Evolutionary conservation across 2,797 vertebrate genomes (phyloP).

Genomic region (Falco berigora): DNA sequence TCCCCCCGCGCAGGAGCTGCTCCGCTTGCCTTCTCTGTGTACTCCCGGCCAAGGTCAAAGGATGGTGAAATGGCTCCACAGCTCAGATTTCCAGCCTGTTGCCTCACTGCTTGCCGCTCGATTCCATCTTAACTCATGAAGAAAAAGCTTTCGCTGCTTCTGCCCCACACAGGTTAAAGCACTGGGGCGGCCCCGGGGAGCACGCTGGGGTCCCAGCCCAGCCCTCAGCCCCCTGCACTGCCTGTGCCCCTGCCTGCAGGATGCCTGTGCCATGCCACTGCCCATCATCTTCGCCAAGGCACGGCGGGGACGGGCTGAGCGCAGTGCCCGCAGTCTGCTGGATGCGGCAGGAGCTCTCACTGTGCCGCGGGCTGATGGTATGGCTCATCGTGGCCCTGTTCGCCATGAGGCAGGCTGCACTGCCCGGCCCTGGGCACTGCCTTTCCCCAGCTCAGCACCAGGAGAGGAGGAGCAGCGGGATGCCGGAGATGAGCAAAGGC

Average conservation of each 20-base stretch:
- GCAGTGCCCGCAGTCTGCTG: fast-evolving
- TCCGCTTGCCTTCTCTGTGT: background rate
- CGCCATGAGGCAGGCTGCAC: background rate
- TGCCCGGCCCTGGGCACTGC: fast-evolving
- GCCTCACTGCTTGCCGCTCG: background rate
- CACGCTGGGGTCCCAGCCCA: background rate
- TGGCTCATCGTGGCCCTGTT: fast-evolving
- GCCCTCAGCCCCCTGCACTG: fast-evolving
- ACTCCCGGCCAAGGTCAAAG: background rate
- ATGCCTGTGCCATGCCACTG: fast-evolving
- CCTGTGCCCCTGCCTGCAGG: background rate
- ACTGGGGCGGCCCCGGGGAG: background rate
- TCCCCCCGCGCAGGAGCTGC: background rate
- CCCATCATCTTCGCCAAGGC: background rate
- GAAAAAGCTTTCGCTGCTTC: background rate
- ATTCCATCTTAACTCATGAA: fast-evolving
- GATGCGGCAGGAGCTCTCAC: background rate
- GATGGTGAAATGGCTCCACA: background rate
- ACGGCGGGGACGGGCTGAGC: fast-evolving
- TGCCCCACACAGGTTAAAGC: fast-evolving
- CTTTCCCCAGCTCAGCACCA: fast-evolving
- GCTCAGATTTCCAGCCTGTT: slow-evolving; percentile 28
- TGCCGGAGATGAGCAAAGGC: background rate
- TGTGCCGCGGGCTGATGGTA: fast-evolving
- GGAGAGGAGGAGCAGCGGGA: background rate